These are phyloP conservation scores for Alauda arvensis DNA, from an alignment of 2,797 vertebrate genomes.

Conservation along the genomic window DNA sequence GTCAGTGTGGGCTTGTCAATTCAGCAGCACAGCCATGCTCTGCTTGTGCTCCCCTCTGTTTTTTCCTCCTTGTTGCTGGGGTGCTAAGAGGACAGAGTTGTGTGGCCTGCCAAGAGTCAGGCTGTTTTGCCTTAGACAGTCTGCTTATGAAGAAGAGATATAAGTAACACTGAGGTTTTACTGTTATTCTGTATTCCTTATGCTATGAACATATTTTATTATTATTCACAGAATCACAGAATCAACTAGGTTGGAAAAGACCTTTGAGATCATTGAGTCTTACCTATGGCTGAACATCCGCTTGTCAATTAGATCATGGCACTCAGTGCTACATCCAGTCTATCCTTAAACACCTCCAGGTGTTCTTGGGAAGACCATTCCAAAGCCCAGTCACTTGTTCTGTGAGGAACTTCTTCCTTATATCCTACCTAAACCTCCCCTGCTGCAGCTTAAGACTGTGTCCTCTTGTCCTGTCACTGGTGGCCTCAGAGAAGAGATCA, in stretches of 20 bases:
- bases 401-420: background rate
- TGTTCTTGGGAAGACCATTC: background rate
- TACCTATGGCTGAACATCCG: background rate
- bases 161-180: background rate
- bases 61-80: background rate
- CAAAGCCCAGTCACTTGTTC: fast-evolving
- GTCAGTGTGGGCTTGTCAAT: background rate
- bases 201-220: background rate
- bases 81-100: background rate
- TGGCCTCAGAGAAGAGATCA: fast-evolving
- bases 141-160: background rate
- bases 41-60: background rate
- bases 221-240: background rate
- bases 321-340: background rate
- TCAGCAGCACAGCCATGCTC: background rate
- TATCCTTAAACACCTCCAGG: background rate
- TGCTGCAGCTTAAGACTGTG: fast-evolving
- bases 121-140: background rate
- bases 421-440: background rate
- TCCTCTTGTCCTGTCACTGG: background rate
- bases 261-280: background rate
- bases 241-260: background rate
- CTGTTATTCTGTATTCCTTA: background rate
- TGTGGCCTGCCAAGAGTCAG: background rate
- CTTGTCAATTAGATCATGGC: too few species aligned